Evolutionary conservation across 2,797 vertebrate genomes (phyloP).

Genomic region (Sebastiscus tertius): DNA sequence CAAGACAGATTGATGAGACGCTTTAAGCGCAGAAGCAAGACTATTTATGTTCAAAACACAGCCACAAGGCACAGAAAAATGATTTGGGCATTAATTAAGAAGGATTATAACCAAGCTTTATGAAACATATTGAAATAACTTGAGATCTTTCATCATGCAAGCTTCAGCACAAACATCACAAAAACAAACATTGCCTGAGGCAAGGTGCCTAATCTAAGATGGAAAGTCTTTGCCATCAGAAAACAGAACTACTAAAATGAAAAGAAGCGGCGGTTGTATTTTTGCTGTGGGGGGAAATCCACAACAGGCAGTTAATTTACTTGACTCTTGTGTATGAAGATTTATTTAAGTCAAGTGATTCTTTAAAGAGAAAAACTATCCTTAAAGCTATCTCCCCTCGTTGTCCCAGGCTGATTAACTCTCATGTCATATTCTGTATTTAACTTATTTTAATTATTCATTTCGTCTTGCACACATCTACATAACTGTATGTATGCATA

Average conservation of each 20-base stretch:
- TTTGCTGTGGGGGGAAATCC: conserved; percentile 17
- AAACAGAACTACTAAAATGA: conserved; percentile 40
- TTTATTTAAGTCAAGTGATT: conserved; percentile 30
- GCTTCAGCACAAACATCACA: conserved; percentile 35
- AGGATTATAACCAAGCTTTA: conserved; percentile 27
- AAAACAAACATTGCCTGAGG: conserved; percentile 56
- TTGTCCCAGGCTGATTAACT: neutral
- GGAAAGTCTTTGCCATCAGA: conserved; percentile 46
- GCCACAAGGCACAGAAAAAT: conserved; percentile 23
- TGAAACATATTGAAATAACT: conserved; percentile 44
- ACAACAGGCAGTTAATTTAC: conserved; percentile 34
- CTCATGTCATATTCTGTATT: neutral
- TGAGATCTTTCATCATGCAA: conserved; percentile 47
- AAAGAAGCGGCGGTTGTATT: conserved; percentile 21
- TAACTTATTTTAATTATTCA: neutral
- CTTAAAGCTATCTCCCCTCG: neutral
- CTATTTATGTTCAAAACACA: conserved; percentile 48
- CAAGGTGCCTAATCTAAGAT: conserved; percentile 56
- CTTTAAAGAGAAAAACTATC: conserved; percentile 11
- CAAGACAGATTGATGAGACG: conserved; percentile 55
- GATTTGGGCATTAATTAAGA: conserved; percentile 38
- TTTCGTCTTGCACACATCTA: neutral
- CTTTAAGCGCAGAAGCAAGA: conserved; percentile 34
- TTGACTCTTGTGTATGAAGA: conserved; percentile 41
- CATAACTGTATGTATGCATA: neutral